These are phyloP conservation scores for Biston stratarius DNA, from an alignment of 2,888 invertebrate species.

Conservation along the genomic window DNA sequence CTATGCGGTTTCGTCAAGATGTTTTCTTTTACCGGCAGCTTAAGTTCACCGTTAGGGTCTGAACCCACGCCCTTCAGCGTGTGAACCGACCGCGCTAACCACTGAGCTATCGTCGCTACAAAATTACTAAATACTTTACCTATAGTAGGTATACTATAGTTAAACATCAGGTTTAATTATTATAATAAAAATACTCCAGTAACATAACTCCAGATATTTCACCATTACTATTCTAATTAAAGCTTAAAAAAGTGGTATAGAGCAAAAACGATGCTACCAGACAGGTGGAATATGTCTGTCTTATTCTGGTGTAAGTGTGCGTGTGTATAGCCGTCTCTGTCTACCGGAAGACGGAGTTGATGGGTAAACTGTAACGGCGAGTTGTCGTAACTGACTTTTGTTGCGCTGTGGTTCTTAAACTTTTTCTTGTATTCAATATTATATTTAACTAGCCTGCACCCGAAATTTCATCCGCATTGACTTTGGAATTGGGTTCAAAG, in stretches of 20 bases:
- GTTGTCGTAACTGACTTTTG: conserved; percentile 83
- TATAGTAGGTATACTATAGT: neutral
- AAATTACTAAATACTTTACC: neutral
- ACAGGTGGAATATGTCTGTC: conserved; percentile 73
- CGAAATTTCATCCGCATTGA: too few relatives aligned
- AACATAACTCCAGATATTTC: conserved; percentile 61
- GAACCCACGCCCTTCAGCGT: too few relatives aligned
- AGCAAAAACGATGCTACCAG: conserved; percentile 62
- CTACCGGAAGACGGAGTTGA: conserved; percentile 72
- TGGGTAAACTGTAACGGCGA: conserved; percentile 81
- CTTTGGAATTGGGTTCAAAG: too few relatives aligned
- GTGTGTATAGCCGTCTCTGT: conserved; percentile 57
- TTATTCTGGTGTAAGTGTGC: conserved; percentile 44
- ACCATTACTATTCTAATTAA: conserved; percentile 68
- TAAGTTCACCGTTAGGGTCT: too few relatives aligned
- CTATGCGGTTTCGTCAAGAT: too few relatives aligned
- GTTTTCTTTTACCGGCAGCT: too few relatives aligned
- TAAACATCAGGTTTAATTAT: neutral
- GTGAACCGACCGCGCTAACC: too few relatives aligned
- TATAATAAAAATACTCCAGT: conserved; percentile 25
- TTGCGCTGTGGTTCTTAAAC: conserved; percentile 63
- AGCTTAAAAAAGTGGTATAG: conserved; percentile 57
- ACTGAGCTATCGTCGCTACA: too few relatives aligned
- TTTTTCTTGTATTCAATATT: conserved; percentile 41
- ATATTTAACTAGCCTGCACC: too few relatives aligned